A percentile compares a stretch with the other conserved stretches of the same genome.
Evolutionary conservation across 2,888 invertebrate species (phyloP).

Genomic region (Eumacrocentrus americanus): DNA sequence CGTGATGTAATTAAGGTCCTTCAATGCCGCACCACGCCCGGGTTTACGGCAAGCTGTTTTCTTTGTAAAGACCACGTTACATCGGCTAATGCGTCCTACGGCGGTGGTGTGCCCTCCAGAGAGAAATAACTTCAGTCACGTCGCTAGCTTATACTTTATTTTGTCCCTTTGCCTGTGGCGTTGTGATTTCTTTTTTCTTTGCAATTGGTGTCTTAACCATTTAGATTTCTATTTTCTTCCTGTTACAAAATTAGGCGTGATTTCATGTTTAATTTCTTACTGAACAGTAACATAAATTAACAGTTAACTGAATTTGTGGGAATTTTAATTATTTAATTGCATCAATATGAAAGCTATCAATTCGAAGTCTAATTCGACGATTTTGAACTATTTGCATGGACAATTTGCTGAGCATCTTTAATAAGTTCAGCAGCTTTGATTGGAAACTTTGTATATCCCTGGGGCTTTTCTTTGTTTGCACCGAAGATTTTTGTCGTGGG

Average conservation of each 20-base stretch:
- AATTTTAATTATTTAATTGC: no score
- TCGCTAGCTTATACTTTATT: conserved; percentile 22
- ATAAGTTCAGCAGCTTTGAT: no score
- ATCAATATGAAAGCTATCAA: no score
- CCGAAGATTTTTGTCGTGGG: background rate
- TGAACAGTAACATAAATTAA: no score
- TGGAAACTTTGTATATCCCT: no score
- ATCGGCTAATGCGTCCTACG: conserved; percentile 31
- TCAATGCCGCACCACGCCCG: conserved; percentile 22
- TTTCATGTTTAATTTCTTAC: no score
- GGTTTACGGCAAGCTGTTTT: conserved; percentile 36
- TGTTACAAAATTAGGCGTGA: no score
- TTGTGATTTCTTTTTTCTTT: background rate
- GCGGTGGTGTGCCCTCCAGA: conserved; percentile 23
- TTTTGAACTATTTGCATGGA: no score
- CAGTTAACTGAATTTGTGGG: no score
- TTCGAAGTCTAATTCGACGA: no score
- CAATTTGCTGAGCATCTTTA: no score
- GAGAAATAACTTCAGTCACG: conserved; percentile 34
- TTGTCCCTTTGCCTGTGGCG: background rate
- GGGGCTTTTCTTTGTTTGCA: background rate
- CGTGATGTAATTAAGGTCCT: conserved; percentile 32
- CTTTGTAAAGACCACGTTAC: conserved; percentile 41
- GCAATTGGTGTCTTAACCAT: background rate
- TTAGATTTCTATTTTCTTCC: background rate